phyloP scores from a whole-genome alignment of 2,888 invertebrate genomes.

The Cryptophagus acutangulus region DNA sequence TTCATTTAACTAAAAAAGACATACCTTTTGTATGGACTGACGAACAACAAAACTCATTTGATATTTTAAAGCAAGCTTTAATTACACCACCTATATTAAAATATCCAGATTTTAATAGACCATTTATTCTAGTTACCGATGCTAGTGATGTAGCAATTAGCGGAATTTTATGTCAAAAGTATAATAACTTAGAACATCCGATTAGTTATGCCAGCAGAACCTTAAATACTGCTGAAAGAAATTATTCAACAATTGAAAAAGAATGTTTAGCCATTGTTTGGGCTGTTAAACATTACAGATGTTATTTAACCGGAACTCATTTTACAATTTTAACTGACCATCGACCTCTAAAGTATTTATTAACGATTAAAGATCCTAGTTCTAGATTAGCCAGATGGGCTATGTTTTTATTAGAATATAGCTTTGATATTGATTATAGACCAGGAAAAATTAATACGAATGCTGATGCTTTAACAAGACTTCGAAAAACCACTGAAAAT shows the following conservation, averaged over 20 bases:
- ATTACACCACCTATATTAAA: conserved; percentile 13
- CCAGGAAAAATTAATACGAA: conserved; percentile 9
- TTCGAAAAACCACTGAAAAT: background rate
- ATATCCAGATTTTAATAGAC: conserved; percentile 13
- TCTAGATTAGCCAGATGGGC: conserved; percentile 12
- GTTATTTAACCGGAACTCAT: conserved; percentile 10
- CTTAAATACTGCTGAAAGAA: conserved; percentile 19
- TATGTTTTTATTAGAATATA: conserved; percentile 10
- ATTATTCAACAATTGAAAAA: conserved; percentile 14
- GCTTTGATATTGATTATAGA: conserved; percentile 10
- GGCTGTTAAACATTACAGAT: conserved; percentile 10
- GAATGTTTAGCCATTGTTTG: conserved; percentile 12
- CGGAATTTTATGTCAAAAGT: background rate
- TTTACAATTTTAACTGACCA: conserved; percentile 14
- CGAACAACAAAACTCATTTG: conserved; percentile 10
- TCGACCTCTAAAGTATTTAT: conserved; percentile 11
- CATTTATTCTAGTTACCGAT: conserved; percentile 14
- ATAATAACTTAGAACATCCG: conserved; percentile 3
- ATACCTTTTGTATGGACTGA: conserved; percentile 16
- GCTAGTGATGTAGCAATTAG: conserved; percentile 6
- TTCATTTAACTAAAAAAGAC: conserved; percentile 21
- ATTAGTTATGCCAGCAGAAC: conserved; percentile 2
- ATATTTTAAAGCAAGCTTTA: conserved; percentile 10
- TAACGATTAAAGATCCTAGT: conserved; percentile 15
- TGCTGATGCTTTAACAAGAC: conserved; percentile 13